A percentile compares a stretch with the other conserved stretches of the same genome.
These are phyloP conservation scores for Larimichthys crocea DNA, from an alignment of 2,113 vertebrate species.

Conservation along the genomic window DNA sequence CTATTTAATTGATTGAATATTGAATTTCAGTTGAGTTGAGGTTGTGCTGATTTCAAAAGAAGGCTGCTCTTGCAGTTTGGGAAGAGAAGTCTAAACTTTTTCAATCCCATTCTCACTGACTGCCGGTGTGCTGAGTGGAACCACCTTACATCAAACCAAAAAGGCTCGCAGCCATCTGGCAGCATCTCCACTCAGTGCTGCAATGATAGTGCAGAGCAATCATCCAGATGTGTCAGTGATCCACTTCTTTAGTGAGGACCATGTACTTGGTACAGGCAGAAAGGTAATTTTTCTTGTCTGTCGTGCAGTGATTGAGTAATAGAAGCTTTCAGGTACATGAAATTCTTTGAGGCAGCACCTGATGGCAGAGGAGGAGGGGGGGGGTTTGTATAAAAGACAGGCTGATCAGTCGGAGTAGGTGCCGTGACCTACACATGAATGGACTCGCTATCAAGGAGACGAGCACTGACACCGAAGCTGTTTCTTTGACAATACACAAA, in stretches of 20 bases:
- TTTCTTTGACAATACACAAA: constrained; percentile 40
- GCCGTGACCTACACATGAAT: constrained; percentile 42
- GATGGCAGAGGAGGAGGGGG: constrained; percentile 2
- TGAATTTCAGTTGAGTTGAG: not conserved
- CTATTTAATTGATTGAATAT: not conserved
- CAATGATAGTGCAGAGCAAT: not conserved
- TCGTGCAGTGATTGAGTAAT: constrained; percentile 45
- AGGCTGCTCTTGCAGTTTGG: not conserved
- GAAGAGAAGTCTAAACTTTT: no score
- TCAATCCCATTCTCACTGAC: not conserved
- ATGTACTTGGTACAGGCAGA: constrained; percentile 5
- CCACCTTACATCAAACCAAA: constrained; percentile 13
- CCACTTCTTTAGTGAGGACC: constrained; percentile 32
- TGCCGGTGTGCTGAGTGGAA: not conserved
- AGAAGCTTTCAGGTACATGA: constrained; percentile 40
- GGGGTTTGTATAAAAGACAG: constrained; percentile 38
- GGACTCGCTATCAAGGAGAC: constrained; percentile 29
- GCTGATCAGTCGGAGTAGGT: constrained; percentile 35
- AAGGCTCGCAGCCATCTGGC: constrained; percentile 22
- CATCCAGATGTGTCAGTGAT: constrained; percentile 41
- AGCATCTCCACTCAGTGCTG: constrained; percentile 6
- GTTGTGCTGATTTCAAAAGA: not conserved
- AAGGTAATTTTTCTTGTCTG: constrained; percentile 22
- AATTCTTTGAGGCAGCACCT: constrained; percentile 30
- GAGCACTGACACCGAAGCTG: not conserved